Conservation (phyloP, 2,113 vertebrate genomes). For the Neoarius graeffei region DNA sequence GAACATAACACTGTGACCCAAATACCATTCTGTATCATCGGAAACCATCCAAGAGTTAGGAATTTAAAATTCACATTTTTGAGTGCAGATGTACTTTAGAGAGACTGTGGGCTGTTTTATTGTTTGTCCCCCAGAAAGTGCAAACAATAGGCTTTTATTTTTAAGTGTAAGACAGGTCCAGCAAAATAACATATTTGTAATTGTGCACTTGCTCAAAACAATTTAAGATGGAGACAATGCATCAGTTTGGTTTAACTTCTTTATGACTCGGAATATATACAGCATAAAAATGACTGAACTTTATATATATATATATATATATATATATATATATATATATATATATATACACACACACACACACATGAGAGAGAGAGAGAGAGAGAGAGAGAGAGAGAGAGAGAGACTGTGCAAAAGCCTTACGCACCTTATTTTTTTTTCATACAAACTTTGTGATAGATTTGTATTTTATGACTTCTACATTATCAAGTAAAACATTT, state of each 20-base stretch:
- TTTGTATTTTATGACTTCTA: no score
- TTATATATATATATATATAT: no score
- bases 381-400: no score
- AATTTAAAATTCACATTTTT: neutral
- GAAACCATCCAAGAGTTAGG: neutral
- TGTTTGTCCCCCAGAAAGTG: neutral
- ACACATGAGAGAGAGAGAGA: no score
- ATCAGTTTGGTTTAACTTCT: neutral
- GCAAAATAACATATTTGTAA: neutral
- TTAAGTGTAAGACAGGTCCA: neutral
- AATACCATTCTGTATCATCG: neutral
- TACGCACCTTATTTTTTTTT: no score
- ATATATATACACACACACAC: no score
- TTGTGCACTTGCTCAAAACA: neutral
- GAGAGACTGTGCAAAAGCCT: no score
- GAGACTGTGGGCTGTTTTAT: neutral
- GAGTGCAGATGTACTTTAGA: conserved; percentile 6
- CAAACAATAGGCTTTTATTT: neutral
- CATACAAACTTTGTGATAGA: no score
- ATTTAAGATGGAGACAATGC: neutral
- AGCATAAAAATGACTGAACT: neutral
- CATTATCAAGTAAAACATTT: no score
- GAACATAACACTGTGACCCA: neutral
- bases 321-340: no score
- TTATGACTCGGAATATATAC: neutral